These are phyloP conservation scores for Limnothrissa miodon DNA, from an alignment of 2,113 vertebrate genomes.

Conservation along the genomic window DNA sequence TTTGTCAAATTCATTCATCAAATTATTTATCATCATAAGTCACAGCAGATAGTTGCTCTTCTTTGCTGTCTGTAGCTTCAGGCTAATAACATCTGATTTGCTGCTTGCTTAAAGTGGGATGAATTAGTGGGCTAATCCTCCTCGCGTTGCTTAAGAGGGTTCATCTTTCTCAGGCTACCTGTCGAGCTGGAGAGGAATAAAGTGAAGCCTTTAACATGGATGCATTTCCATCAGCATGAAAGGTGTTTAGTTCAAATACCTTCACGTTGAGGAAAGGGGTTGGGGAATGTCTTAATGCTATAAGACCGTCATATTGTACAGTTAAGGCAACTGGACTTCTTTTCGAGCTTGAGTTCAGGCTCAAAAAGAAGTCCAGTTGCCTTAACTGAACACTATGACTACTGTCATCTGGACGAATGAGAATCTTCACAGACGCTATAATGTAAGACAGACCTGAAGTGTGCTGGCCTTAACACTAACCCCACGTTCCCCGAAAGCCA, in stretches of 20 bases:
- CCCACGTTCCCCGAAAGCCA: conserved; percentile 78
- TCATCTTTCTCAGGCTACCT: neutral
- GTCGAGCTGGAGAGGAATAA: neutral
- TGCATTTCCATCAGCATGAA: neutral
- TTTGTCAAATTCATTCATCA: neutral
- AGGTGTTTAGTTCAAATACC: neutral
- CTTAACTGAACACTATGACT: too few relatives aligned
- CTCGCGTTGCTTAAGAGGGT: neutral
- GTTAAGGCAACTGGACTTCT: too few relatives aligned
- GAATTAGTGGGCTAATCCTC: neutral
- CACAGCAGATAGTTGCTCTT: neutral
- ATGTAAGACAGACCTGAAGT: neutral
- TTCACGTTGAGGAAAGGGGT: neutral
- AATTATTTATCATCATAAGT: neutral
- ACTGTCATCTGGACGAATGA: too few relatives aligned
- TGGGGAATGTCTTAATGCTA: too few relatives aligned
- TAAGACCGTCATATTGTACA: too few relatives aligned
- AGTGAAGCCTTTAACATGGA: neutral
- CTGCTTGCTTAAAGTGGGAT: neutral
- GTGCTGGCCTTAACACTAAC: conserved; percentile 79
- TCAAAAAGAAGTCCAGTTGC: too few relatives aligned
- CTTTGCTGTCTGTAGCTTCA: neutral
- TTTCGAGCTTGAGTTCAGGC: too few relatives aligned
- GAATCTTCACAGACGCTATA: too few relatives aligned
- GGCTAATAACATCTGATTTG: neutral